Percentiles rank a stretch among this genome's conserved stretches.
Evolutionary conservation across 1,140 invertebrate species (phyloP).

Genomic region (Trachymyrmex cornetzi): DNA sequence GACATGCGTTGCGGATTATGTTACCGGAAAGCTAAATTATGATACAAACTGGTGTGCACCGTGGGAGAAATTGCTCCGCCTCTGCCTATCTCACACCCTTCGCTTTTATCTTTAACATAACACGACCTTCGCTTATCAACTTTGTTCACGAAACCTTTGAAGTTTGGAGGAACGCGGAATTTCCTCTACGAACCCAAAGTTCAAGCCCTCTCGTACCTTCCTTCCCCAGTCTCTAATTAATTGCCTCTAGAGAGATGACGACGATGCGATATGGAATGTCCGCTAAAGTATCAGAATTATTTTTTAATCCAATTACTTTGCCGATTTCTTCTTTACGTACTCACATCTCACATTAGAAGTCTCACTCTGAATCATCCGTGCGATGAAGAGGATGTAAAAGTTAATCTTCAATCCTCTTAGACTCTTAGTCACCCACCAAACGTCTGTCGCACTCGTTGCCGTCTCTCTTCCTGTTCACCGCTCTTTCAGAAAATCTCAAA

Average conservation of each 20-base stretch:
- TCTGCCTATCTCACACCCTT: not conserved
- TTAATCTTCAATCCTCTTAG: constrained; percentile 30
- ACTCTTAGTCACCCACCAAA: not conserved
- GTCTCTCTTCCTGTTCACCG: not conserved
- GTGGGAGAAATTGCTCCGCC: not conserved
- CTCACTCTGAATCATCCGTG: not conserved
- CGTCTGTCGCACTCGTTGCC: not conserved
- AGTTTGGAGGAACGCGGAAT: not conserved
- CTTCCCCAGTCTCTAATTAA: not conserved
- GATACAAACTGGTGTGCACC: not conserved
- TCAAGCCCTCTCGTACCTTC: not conserved
- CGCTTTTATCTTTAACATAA: constrained; percentile 43
- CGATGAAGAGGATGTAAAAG: not conserved
- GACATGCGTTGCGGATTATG: not conserved
- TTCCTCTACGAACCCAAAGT: not conserved
- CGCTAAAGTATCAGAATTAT: constrained; percentile 20
- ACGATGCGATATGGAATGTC: not conserved
- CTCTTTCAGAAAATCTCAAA: not conserved
- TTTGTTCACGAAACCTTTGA: constrained; percentile 19
- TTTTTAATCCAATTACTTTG: constrained; percentile 28
- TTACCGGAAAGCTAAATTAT: not conserved
- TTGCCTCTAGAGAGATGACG: not conserved
- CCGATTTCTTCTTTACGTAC: not conserved
- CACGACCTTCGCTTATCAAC: not conserved
- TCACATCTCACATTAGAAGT: too few species aligned